Evolutionary conservation across 1,140 invertebrate species (phyloP).

Genomic region (Antheraea pernyi): DNA sequence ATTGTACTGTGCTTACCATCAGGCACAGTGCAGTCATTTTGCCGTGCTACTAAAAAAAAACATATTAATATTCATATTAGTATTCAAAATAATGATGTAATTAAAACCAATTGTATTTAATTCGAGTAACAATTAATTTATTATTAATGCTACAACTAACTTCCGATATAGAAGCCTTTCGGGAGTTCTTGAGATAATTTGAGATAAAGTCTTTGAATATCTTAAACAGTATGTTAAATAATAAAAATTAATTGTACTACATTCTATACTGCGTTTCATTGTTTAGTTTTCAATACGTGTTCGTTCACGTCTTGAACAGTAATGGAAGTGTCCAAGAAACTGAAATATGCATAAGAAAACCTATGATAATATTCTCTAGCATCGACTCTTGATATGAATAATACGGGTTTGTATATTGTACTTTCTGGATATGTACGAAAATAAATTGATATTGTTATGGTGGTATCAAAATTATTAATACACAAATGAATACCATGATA

Average conservation of each 20-base stretch:
- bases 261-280: background rate
- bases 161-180: background rate
- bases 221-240: background rate
- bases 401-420: background rate
- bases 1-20: no score
- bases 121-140: background rate
- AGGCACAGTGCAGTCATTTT: no score
- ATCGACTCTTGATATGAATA: background rate
- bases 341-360: background rate
- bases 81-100: background rate
- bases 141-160: background rate
- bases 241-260: background rate
- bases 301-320: background rate
- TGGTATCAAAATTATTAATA: no score
- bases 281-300: background rate
- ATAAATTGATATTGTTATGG: no score
- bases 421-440: no score
- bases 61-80: no score
- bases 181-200: background rate
- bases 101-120: background rate
- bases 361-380: background rate
- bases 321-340: background rate
- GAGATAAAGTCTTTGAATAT: no score
- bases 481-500: no score
- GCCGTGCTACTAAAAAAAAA: no score